Evolutionary conservation across 64 coral and sea anemone genomes (phyloP), one percentile per base, ranked within the genome.

Genomic region (Exaiptasia diaphana): DNA sequence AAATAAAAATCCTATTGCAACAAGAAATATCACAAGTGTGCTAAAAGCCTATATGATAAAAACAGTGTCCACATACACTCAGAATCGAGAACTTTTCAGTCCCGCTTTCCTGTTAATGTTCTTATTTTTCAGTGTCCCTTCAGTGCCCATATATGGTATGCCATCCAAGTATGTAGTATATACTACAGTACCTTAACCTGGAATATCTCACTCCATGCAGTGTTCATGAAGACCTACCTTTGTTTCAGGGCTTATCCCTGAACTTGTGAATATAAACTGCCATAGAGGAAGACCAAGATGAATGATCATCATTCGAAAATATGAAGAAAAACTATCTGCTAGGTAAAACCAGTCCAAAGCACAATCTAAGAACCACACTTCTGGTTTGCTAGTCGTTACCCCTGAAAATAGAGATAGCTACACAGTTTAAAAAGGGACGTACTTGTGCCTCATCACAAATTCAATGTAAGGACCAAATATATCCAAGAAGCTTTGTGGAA

Each of bases 251-350:
- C 94, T 97, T 0, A 97, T 41, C 3, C 94, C 94, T 58, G 85
- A 62, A 29, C 57, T 33, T 11, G 88, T 97, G 50, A 97, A 97
- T 11, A 91, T 81, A 32, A 88, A 97, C 23, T 97, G 94, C 94
- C 94, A 97, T 2, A 92, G 67, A 13, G 94, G 94, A 27, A 97
- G 65, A 2, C 94, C 94, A 79, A 97, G 89, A 33, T 97, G 94
- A 3, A 92, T 81, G 18, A 97, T 81, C 89, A 97, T 88, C 94
- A 97, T 97, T 48, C 94, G 57, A 20, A 97, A 97, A 63, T 92
- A 97, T 28, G 82, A 65, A 21, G 79, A 67, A 59, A 97, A 97
- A 13, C 54, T 80, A 1, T 70, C 83, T 13, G 94, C 73, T 26
- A 97, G 78, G 77, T 84, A 97, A 9, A 80, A 64, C 94, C 94